Conservation (phyloP, 1,140 invertebrate genomes). For the Drepana arcuata region DNA sequence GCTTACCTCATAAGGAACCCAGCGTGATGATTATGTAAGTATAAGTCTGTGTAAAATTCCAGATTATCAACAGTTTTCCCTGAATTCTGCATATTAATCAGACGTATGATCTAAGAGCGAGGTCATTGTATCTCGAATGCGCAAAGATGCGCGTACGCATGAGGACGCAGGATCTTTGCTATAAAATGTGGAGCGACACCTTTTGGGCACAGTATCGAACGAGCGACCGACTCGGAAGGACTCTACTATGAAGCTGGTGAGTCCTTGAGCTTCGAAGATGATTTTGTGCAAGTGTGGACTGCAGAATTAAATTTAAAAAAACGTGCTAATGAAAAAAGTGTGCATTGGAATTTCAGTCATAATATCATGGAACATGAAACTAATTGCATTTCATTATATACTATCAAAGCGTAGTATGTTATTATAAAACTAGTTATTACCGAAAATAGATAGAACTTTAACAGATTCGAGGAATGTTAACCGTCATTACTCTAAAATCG, state of each 20-base stretch:
- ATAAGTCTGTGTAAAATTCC: neutral
- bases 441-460: neutral
- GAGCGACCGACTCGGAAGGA: conserved; percentile 51
- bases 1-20: neutral
- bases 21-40: neutral
- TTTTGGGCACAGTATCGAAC: conserved; percentile 46
- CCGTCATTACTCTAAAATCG: neutral
- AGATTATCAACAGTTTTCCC: conserved; percentile 9
- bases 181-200: conserved; percentile 59
- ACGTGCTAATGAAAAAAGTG: conserved; percentile 12
- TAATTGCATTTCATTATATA: neutral
- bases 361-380: neutral
- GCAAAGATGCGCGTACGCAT: conserved; percentile 27
- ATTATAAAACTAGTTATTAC: neutral
- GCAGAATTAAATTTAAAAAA: no score
- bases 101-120: conserved; percentile 29
- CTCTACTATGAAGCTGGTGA: conserved; percentile 64
- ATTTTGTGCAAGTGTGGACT: no score
- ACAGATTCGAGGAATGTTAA: neutral
- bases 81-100: conserved; percentile 27
- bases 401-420: neutral
- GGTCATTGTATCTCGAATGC: conserved; percentile 34
- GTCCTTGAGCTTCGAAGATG: conserved; percentile 55
- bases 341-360: neutral
- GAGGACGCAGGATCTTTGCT: conserved; percentile 55